Evolutionary conservation across 2,888 invertebrate genomes (phyloP).

Genomic region (Adineta ricciae): DNA sequence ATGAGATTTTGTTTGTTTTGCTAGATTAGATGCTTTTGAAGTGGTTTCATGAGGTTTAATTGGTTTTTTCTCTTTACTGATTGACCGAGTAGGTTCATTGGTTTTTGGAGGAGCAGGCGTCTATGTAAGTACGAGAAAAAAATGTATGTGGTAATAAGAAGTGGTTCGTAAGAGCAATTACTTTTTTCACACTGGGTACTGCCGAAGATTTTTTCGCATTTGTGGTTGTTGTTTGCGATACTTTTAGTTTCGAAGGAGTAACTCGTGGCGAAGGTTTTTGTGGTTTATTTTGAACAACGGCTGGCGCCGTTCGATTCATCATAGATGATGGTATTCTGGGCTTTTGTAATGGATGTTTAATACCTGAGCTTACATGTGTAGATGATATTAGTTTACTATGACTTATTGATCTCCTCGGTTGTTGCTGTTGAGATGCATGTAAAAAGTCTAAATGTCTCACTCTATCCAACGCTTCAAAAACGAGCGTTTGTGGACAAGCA

Average conservation of each 20-base stretch:
- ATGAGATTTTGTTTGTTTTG: neutral
- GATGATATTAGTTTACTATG: neutral
- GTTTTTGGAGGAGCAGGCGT: neutral
- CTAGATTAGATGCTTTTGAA: neutral
- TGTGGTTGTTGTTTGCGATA: neutral
- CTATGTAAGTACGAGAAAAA: neutral
- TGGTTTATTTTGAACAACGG: neutral
- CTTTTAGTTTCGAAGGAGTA: neutral
- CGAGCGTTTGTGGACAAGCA: constrained; percentile 14
- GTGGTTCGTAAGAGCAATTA: neutral
- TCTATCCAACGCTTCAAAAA: constrained; percentile 1
- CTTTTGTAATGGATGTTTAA: neutral
- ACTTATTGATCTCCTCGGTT: neutral
- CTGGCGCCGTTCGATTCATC: neutral
- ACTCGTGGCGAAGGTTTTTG: neutral
- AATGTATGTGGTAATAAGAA: neutral
- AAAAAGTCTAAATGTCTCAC: neutral
- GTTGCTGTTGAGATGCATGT: neutral
- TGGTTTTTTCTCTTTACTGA: neutral
- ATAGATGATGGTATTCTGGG: neutral
- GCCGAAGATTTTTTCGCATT: neutral
- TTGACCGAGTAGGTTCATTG: neutral
- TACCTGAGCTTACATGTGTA: neutral
- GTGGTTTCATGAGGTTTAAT: neutral
- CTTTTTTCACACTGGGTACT: neutral